Base-by-base conservation (phyloP, 2,888 invertebrate genomes). In the Phymatocera aterrima region DNA sequence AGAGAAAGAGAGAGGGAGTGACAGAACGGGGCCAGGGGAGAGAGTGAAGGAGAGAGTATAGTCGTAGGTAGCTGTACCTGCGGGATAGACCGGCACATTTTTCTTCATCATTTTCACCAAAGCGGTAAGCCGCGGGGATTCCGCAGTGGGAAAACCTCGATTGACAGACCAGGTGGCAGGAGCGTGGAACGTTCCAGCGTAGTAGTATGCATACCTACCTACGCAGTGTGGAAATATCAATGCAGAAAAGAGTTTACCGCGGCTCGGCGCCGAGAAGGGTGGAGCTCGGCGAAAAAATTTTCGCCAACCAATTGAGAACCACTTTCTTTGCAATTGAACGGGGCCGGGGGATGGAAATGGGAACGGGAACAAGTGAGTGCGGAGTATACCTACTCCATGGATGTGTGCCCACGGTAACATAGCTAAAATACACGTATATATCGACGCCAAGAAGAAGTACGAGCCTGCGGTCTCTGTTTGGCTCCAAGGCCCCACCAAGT, bases 401-500 rank as follows among this genome's bases (percentile, higher is more conserved):
- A 57, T 57, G 57, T 57, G 57, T 28, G 57, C 57, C 57, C 28
- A 57, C 24, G 28, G 24, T 57, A 24, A 57, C 57, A 57, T 28
- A 57, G 57, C 12, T 28, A 15, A 37, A 37, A 37, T 64, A 12
- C 34, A 68, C 68, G 68, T 68, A 68, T 68, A 68, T 46, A 46
- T 68, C 48, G 72, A 72, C 2, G 21, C 68, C 1, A 12, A 34
- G 57, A 28, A 18, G 68, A 57, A 57, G 43, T 37, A 40, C 74
- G 72, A 54, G 72, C 34, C 51, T 48, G 34, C 74, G 57, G 57
- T 57, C 81, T 81, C 78, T 77, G 83, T 79, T 79, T 81, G 80
- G 77, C 79, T 80, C 80, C 83, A 84, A 84, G 83, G 82, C 79
- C 83, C 82, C 85, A 75, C 74, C 85, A 83, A 83, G 83, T 81